Percentiles rank a stretch among this genome's conserved stretches.
Conservation (phyloP, 2,888 invertebrate species). For the Petrophora chlorosata region DNA sequence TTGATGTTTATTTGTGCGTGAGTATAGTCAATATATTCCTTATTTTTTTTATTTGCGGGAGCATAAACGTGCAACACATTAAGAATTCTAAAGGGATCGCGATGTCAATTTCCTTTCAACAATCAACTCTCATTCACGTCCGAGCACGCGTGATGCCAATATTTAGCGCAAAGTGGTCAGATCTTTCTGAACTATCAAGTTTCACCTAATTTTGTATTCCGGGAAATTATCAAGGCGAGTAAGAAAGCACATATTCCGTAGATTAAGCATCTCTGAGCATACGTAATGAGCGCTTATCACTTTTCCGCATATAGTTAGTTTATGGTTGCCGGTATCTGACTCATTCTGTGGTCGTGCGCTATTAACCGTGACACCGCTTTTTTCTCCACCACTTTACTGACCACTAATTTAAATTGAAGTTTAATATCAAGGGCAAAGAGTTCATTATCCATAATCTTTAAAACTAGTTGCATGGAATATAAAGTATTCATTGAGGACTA, state of each 20-base stretch:
- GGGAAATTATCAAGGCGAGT: conserved; percentile 37
- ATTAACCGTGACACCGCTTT: conserved; percentile 61
- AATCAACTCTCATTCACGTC: conserved; percentile 14
- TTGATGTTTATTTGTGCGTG: no score
- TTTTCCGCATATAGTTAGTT: conserved; percentile 30
- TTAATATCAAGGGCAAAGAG: conserved; percentile 14
- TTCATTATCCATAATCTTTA: conserved; percentile 17
- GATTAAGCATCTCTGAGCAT: conserved; percentile 33
- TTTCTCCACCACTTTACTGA: conserved; percentile 35
- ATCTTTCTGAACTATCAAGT: conserved; percentile 46
- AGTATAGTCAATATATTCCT: no score
- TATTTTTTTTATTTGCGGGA: no score
- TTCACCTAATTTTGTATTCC: conserved; percentile 75
- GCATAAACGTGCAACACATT: not conserved
- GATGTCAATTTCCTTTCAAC: conserved; percentile 1
- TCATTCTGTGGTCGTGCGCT: conserved; percentile 53
- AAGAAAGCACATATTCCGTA: conserved; percentile 61
- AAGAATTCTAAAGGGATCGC: not conserved
- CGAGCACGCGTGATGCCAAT: conserved; percentile 23
- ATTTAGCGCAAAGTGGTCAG: conserved; percentile 58
- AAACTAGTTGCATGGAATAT: conserved; percentile 15
- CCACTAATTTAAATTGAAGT: conserved; percentile 33
- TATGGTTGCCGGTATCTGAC: conserved; percentile 40
- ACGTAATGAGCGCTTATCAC: conserved; percentile 19
- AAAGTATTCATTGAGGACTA: conserved; percentile 23